Evolutionary conservation across 2,113 vertebrate genomes (phyloP), one percentile per base, ranked within the genome.

Genomic region (Rhegmatorhina hoffmannsi): DNA sequence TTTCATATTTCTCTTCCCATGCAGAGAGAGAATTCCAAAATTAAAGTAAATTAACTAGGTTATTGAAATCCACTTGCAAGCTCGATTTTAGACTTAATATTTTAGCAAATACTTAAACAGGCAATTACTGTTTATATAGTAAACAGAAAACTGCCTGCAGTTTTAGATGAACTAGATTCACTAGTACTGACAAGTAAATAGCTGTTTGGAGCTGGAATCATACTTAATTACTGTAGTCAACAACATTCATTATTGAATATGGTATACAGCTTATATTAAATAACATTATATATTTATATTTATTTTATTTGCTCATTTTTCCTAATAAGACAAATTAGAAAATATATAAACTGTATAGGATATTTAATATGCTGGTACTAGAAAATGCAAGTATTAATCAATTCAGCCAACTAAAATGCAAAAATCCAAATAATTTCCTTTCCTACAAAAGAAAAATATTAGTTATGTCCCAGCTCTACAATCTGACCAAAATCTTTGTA

Each of bases 1-100:
- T 93, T 84, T 92, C 93, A 76, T 86, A 95, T 95, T 91, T 90
- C 87, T 95, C 64, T 91, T 92, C 92, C 73, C 53, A 44, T 92
- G 96, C 95, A 97, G 89, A 91, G 92, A 96, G 84, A 87, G 84
- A 92, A 80, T 46, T 93, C 89, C 52, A 92, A 72, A 92, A 96
- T 96, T 95, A 97, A 97, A 95, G 87, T 70, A 96, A 91, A 95
- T 92, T 97, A 97, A 69, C 84, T 82, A 81, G 67, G 43, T 92
- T 96, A 90, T 79, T 95, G 83, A 96, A 95, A 97, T 92, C 63
- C 78, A 67, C 62, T 96, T 82, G 68, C 66, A 59, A 94, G 91
- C 95, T 94, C 94, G 89, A 90, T 90, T 96, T 95, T 91, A 94
- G 88, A 90, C 20, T 95, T 88, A 91, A 72, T 76, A 96, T 87